Conservation (phyloP, 2,797 vertebrate genomes). For the Melanogrammus aeglefinus region DNA sequence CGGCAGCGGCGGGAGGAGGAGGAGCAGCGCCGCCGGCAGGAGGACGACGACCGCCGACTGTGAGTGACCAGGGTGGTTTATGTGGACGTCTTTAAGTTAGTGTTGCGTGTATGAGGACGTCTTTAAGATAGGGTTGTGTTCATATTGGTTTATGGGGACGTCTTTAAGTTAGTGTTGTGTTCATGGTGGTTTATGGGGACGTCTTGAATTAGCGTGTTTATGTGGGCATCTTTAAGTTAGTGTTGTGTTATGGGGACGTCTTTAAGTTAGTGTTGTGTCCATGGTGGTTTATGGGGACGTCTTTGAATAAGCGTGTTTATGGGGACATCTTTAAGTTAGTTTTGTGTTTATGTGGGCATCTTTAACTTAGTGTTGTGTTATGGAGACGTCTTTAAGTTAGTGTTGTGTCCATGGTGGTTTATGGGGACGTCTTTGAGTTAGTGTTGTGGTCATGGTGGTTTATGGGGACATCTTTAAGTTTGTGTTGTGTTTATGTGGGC, state of each 20-base stretch:
- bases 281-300: too few relatives aligned
- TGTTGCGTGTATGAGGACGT: neutral
- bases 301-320: too few relatives aligned
- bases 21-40: conserved; percentile 79
- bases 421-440: too few relatives aligned
- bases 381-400: neutral
- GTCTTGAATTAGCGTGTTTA: too few relatives aligned
- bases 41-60: conserved; percentile 86
- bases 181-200: neutral
- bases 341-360: neutral
- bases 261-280: too few relatives aligned
- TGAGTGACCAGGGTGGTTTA: conserved; percentile 63
- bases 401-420: too few relatives aligned
- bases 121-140: neutral
- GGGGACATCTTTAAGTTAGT: neutral
- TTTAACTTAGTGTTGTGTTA: neutral
- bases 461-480: neutral
- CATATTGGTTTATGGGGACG: neutral
- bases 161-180: neutral
- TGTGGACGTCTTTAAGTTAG: neutral
- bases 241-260: too few relatives aligned
- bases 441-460: neutral
- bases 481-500: neutral
- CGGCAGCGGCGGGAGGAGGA: conserved; percentile 84
- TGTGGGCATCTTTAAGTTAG: too few relatives aligned